phyloP scores from a whole-genome alignment of 2,888 invertebrate species.

The Drosophila prolongata region DNA sequence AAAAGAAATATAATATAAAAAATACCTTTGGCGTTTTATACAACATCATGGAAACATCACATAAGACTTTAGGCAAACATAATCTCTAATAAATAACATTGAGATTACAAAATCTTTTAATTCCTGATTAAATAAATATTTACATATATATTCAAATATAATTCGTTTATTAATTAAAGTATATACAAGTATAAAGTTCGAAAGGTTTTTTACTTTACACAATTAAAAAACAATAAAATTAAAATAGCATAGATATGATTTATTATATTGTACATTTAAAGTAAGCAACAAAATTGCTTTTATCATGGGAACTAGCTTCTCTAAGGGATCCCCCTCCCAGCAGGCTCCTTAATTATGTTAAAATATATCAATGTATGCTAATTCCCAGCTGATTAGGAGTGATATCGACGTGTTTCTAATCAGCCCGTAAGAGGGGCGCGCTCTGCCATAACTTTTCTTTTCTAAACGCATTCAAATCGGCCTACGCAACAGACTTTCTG shows the following conservation, averaged over 20 bases:
- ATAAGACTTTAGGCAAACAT: no score
- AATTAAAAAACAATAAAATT: neutral
- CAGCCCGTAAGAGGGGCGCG: constrained; percentile 8
- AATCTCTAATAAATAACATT: no score
- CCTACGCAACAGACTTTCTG: constrained; percentile 62
- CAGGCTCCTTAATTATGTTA: neutral
- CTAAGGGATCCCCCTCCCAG: neutral
- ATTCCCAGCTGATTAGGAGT: constrained; percentile 15
- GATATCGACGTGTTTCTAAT: constrained; percentile 16
- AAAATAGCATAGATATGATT: neutral
- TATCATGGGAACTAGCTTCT: neutral
- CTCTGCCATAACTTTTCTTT: constrained; percentile 71
- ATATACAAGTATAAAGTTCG: no score
- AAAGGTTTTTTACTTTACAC: no score
- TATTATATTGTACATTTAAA: neutral
- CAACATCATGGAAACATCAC: no score
- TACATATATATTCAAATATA: no score
- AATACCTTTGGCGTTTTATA: no score
- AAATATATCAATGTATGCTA: constrained; percentile 2
- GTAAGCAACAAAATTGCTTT: neutral
- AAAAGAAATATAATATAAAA: no score
- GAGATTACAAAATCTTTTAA: no score
- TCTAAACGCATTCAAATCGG: constrained; percentile 60
- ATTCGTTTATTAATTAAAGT: no score
- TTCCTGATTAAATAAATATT: no score